Percentiles rank a stretch among this genome's conserved stretches.
These are phyloP conservation scores for Nomada hirtipes DNA, from an alignment of 2,888 invertebrate genomes.

Conservation along the genomic window DNA sequence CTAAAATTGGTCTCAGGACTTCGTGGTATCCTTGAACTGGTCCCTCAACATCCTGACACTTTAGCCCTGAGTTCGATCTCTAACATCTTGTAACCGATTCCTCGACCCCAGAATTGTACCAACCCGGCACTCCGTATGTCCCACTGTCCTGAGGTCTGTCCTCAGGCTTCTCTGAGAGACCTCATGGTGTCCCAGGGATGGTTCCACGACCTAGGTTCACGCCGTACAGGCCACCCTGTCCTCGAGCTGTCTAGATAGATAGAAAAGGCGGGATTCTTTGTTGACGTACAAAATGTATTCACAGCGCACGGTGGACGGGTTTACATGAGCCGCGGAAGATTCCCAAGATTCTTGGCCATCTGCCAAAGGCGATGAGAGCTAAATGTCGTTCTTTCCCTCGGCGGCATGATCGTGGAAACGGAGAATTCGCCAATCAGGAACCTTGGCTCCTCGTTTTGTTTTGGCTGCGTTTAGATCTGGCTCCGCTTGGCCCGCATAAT, in stretches of 20 bases:
- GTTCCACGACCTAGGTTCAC: too few species aligned
- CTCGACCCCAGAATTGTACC: too few species aligned
- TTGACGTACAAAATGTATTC: slow-evolving; percentile 57
- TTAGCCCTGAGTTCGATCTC: too few species aligned
- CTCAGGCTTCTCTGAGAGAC: too few species aligned
- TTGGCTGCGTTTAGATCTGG: slow-evolving; percentile 44
- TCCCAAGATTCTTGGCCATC: slow-evolving; percentile 66
- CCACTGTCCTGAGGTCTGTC: too few species aligned
- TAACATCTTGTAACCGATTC: too few species aligned
- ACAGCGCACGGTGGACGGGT: slow-evolving; percentile 46
- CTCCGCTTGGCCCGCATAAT: slow-evolving; percentile 35
- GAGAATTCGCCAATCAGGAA: slow-evolving; percentile 60
- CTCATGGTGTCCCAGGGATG: too few species aligned
- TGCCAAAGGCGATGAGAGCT: slow-evolving; percentile 64
- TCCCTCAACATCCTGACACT: too few species aligned
- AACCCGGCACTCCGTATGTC: too few species aligned
- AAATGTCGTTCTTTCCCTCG: slow-evolving; percentile 61
- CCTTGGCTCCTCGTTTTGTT: slow-evolving; percentile 39
- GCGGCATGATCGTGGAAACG: slow-evolving; percentile 42
- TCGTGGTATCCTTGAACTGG: too few species aligned
- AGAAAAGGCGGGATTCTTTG: slow-evolving; percentile 35
- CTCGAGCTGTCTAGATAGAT: slow-evolving; percentile 3
- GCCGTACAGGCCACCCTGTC: too few species aligned
- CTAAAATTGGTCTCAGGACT: too few species aligned
- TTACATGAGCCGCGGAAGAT: slow-evolving; percentile 60